phyloP scores from a whole-genome alignment of 2,113 vertebrate genomes.

The Lagopus muta region DNA sequence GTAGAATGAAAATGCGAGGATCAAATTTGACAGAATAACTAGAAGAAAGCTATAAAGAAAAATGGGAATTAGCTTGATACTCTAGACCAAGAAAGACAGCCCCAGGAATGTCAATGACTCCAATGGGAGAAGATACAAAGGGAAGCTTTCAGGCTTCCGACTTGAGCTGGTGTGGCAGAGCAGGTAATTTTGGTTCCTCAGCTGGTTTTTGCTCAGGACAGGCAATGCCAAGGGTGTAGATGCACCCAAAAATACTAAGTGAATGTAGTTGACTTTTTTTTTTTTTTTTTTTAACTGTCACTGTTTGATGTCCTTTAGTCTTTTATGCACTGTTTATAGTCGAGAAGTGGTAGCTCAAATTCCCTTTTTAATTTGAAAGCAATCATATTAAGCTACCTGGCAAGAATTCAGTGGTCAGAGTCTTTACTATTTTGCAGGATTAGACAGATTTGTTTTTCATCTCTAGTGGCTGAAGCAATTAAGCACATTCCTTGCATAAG shows the following conservation, averaged over 20 bases:
- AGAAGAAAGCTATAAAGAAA: neutral
- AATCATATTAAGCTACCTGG: neutral
- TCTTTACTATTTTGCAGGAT: neutral
- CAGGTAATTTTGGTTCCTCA: neutral
- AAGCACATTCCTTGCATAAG: neutral
- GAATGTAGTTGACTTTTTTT: neutral
- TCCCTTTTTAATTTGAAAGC: conserved; percentile 30
- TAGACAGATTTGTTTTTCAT: conserved; percentile 23
- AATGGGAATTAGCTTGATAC: neutral
- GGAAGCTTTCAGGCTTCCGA: neutral
- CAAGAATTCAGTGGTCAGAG: conserved; percentile 3
- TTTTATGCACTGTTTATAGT: neutral
- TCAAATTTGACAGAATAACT: neutral
- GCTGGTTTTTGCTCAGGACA: neutral
- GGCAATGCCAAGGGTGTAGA: neutral
- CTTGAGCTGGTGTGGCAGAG: neutral
- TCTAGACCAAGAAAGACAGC: neutral
- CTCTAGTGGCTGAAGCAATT: neutral
- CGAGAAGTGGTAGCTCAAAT: neutral
- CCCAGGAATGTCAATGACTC: neutral
- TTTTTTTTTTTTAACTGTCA: neutral
- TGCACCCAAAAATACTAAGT: neutral
- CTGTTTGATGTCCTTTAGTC: neutral
- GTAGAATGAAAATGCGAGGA: neutral
- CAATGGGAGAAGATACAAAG: fast-evolving